Evolutionary conservation across 2,888 invertebrate genomes (phyloP), one percentile per base, ranked within the genome.

Genomic region (Ophion costatus): DNA sequence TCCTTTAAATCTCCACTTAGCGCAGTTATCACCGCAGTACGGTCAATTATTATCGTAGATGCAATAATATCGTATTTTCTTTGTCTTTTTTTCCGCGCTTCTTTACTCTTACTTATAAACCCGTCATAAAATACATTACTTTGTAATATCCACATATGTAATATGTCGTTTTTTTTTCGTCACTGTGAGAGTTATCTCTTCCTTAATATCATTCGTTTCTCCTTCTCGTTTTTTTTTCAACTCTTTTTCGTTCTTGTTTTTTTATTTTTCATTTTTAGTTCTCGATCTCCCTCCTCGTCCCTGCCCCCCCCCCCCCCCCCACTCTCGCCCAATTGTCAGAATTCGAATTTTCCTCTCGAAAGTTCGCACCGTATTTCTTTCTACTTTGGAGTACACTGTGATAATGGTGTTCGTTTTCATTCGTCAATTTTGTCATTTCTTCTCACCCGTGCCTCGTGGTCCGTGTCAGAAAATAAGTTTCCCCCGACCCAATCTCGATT

Each of bases 41-140:
- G 84, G 86, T 85, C 85, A 88, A 51, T 89, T 87, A 87, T 88
- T 87, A 87, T 88, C 87, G 83, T 88, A 87, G 85, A 88, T 88
- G 88, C 89, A 88, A 88, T 87, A 88, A 88, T 87, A 88, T 88
- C 87, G 86, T 88, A 81, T 86, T 73, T 57, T 63, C 83, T 87
- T 69, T 81, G 80, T 59, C 70, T 84, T 81, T 80, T 87, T 24
- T 56, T 42, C 24, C 14, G 11, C 14, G 51, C 51, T 83, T 77
- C 81, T 67, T 87, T 88, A 87, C 86, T 87, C 88, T 90, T 90
- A 89, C 87, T 90, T 93, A 92, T 93, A 93, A 93, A 93, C 91
- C 92, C 92, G 90, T 93, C 93, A 92, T 91, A 93, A 93, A 93
- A 93, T 93, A 93, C 93, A 93, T 92, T 91, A 91, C 90, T 92